phyloP scores from a whole-genome alignment of 2,888 invertebrate species.

The Drosophila meridiana region DNA sequence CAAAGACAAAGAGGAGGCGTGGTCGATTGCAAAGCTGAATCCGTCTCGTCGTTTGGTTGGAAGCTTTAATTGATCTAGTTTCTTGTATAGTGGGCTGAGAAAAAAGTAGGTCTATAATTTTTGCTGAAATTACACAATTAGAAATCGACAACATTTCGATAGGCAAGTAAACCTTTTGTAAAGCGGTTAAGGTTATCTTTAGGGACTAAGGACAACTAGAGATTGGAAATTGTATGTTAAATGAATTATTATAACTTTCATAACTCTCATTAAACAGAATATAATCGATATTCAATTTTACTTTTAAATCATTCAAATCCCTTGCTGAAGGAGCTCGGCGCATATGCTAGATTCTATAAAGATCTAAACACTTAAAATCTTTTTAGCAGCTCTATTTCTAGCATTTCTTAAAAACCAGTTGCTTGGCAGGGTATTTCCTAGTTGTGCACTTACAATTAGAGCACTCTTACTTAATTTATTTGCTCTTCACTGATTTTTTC shows the following conservation, averaged over 20 bases:
- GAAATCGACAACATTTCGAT: too few species aligned
- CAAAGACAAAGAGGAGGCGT: neutral
- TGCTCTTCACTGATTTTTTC: slow-evolving; percentile 19
- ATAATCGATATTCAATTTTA: too few species aligned
- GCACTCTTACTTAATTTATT: slow-evolving; percentile 3
- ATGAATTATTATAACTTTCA: too few species aligned
- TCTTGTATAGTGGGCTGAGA: neutral
- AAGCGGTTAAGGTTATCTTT: neutral
- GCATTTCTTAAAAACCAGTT: too few species aligned
- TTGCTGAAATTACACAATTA: too few species aligned
- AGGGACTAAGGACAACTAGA: neutral
- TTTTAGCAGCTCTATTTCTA: too few species aligned
- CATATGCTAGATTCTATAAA: too few species aligned
- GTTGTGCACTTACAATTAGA: neutral
- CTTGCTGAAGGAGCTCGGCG: too few species aligned
- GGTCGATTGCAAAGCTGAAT: neutral
- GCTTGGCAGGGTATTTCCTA: neutral
- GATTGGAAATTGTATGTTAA: neutral
- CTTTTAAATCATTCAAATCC: too few species aligned
- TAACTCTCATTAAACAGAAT: too few species aligned
- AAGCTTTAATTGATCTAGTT: neutral
- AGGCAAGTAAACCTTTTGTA: neutral
- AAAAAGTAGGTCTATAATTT: neutral
- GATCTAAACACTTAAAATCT: too few species aligned
- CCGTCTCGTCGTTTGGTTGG: neutral